Evolutionary conservation across 1,140 invertebrate species (phyloP).

Genomic region (Trissolcus basalis): DNA sequence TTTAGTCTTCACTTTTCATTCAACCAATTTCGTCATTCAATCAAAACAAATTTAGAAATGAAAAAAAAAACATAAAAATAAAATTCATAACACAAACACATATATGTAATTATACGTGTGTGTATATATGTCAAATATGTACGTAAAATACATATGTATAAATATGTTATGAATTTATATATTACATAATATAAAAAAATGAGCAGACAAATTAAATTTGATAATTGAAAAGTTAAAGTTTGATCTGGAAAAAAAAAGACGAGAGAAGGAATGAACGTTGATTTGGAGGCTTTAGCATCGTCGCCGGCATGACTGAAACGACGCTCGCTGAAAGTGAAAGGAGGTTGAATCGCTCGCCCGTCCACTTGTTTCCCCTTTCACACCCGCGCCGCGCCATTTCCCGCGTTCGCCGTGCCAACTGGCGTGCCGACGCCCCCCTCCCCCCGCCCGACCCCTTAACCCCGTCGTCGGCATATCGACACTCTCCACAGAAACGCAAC

Average conservation of each 20-base stretch:
- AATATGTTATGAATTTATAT: no score
- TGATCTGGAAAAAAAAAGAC: constrained; percentile 21
- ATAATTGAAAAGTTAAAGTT: constrained; percentile 26
- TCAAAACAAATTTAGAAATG: constrained; percentile 28
- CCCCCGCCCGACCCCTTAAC: constrained; percentile 21
- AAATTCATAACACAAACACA: no score
- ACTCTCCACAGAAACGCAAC: constrained; percentile 37
- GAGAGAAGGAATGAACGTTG: constrained; percentile 40
- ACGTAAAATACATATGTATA: no score
- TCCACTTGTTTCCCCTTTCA: constrained; percentile 65
- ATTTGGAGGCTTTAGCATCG: constrained; percentile 41
- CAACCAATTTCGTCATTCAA: constrained; percentile 24
- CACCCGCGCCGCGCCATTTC: constrained; percentile 32
- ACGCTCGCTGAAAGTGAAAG: constrained; percentile 76
- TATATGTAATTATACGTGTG: no score
- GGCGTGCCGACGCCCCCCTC: constrained; percentile 43
- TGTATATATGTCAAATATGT: no score
- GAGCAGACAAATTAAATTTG: no score
- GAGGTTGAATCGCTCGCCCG: constrained; percentile 74
- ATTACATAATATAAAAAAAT: no score
- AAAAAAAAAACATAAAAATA: no score
- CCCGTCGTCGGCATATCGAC: constrained; percentile 33
- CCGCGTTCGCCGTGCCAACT: constrained; percentile 38
- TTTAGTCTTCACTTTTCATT: no score
- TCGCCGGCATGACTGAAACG: constrained; percentile 49